Percentiles rank a stretch among this genome's conserved stretches.
Evolutionary conservation across 2,888 invertebrate species (phyloP).

Genomic region (Nemoura dubitans): DNA sequence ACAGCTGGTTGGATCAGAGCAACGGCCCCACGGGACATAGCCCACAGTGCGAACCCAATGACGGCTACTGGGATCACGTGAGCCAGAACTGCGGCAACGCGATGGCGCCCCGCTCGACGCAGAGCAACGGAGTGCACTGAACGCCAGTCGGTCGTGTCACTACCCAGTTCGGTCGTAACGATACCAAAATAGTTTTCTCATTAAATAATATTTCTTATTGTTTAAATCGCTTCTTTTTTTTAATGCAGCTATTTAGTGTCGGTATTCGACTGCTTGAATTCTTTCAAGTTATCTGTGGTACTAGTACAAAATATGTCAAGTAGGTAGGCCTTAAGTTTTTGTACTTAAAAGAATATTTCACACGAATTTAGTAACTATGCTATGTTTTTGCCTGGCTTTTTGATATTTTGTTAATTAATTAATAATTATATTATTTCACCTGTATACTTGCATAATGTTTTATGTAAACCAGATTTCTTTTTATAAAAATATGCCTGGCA

Average conservation of each 20-base stretch:
- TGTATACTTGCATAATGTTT: constrained; percentile 12
- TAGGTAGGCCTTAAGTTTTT: neutral
- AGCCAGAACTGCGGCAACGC: constrained; percentile 48
- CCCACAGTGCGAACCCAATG: constrained; percentile 51
- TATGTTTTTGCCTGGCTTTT: constrained; percentile 12
- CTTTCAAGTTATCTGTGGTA: neutral
- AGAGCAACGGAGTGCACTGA: neutral
- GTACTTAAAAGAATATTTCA: constrained; percentile 3
- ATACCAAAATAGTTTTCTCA: neutral
- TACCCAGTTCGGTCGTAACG: neutral
- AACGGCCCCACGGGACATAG: constrained; percentile 55
- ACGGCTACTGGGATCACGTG: constrained; percentile 52
- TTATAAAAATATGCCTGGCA: neutral
- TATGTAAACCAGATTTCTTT: neutral
- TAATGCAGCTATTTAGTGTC: constrained; percentile 15
- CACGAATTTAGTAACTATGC: neutral
- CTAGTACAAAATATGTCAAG: neutral
- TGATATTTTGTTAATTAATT: constrained; percentile 9
- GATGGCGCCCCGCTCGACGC: neutral
- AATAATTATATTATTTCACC: neutral
- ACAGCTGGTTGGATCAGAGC: constrained; percentile 51
- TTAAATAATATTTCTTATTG: neutral
- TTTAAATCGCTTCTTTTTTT: neutral
- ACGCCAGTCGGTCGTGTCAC: neutral
- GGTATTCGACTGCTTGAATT: neutral